phyloP scores from a whole-genome alignment of 2,888 invertebrate genomes.

The Nasonovia ribisnigri region DNA sequence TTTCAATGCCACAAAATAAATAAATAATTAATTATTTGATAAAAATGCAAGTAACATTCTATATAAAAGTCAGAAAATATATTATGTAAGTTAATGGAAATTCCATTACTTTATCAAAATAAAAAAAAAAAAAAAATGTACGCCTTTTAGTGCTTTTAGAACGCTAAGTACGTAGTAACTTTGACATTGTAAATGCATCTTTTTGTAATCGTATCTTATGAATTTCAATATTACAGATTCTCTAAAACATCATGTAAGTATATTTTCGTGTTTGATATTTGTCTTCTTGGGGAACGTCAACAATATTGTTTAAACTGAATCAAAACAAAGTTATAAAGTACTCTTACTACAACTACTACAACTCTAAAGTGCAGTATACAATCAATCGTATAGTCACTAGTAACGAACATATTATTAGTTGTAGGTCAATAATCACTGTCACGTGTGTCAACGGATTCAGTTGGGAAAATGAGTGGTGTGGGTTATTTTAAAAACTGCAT shows the following conservation, averaged over 20 bases:
- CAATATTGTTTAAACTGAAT: not conserved
- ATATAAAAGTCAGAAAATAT: not conserved
- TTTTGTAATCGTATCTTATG: not conserved
- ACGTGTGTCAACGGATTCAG: not conserved
- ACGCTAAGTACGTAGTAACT: not conserved
- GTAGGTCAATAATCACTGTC: not conserved
- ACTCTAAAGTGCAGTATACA: not conserved
- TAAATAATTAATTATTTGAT: not conserved
- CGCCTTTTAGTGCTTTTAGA: not conserved
- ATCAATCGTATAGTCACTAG: not conserved
- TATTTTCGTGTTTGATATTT: not conserved
- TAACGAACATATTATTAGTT: not conserved
- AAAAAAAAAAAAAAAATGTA: constrained; percentile 4
- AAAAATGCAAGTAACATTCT: not conserved
- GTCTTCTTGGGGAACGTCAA: not conserved
- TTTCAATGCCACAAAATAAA: not conserved
- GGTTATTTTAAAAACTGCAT: not conserved
- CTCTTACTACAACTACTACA: not conserved
- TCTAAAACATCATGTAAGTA: not conserved
- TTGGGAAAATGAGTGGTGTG: not conserved
- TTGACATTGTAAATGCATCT: not conserved
- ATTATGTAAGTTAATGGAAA: not conserved
- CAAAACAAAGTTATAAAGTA: not conserved
- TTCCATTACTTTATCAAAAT: not conserved
- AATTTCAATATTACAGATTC: not conserved